These are phyloP conservation scores for Teinopalpus imperialis DNA, from an alignment of 2,888 invertebrate species.

Conservation along the genomic window DNA sequence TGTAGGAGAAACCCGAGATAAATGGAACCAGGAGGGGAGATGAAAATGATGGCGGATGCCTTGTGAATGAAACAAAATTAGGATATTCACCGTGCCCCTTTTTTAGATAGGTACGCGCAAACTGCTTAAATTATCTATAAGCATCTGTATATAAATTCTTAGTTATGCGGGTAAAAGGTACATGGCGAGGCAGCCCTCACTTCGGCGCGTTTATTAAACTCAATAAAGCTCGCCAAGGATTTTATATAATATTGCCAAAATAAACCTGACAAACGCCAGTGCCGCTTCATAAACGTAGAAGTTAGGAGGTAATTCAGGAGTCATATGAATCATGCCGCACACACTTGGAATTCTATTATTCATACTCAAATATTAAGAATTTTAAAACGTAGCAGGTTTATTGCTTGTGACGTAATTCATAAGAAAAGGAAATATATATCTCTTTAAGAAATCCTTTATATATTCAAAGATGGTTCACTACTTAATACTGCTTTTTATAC, in stretches of 20 bases:
- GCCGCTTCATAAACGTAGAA: conserved; percentile 23
- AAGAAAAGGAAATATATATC: too few species aligned
- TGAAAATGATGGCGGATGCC: conserved; percentile 79
- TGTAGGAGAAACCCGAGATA: conserved; percentile 69
- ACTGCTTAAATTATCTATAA: conserved; percentile 68
- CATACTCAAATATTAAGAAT: conserved; percentile 16
- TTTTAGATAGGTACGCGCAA: conserved; percentile 48
- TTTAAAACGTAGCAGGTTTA: conserved; percentile 9
- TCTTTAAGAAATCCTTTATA: too few species aligned
- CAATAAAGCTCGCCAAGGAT: conserved; percentile 26
- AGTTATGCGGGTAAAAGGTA: conserved; percentile 33
- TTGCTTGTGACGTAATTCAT: neutral
- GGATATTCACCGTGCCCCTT: conserved; percentile 70
- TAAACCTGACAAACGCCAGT: conserved; percentile 29
- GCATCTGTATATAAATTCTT: conserved; percentile 50
- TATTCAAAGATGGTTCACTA: too few species aligned
- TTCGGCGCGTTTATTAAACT: conserved; percentile 28
- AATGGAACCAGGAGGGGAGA: conserved; percentile 76
- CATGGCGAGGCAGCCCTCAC: conserved; percentile 28
- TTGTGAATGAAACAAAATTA: conserved; percentile 75
- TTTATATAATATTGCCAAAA: conserved; percentile 28
- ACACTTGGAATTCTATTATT: conserved; percentile 20
- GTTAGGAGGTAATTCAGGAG: conserved; percentile 22
- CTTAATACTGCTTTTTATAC: too few species aligned
- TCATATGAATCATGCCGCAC: conserved; percentile 26